Percentiles rank a stretch among this genome's conserved stretches.
Conservation (phyloP, 2,797 vertebrate genomes). For the Cossypha polioptera region DNA sequence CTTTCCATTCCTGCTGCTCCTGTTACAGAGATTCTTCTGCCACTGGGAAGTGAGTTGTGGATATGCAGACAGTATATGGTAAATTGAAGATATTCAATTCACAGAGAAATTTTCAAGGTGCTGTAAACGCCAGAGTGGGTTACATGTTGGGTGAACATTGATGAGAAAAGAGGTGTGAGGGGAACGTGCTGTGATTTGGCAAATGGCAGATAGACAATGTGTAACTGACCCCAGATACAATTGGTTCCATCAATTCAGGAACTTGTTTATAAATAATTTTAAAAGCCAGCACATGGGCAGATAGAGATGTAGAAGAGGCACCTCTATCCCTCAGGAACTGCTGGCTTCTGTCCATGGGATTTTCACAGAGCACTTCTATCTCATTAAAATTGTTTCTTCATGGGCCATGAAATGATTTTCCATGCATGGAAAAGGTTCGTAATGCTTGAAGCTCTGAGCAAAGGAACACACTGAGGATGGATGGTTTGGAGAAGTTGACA, state of each 20-base stretch:
- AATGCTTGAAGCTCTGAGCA: background rate
- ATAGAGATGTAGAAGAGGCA: background rate
- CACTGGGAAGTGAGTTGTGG: background rate
- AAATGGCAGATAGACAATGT: background rate
- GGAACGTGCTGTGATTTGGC: background rate
- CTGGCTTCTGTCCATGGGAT: conserved; percentile 11
- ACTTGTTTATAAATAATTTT: conserved; percentile 5
- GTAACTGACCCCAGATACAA: background rate
- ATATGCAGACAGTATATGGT: background rate
- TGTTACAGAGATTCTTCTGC: background rate
- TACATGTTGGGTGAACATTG: background rate
- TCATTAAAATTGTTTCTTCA: conserved; percentile 29
- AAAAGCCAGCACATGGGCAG: background rate
- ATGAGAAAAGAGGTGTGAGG: background rate
- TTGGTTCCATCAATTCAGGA: background rate
- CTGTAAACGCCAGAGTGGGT: background rate
- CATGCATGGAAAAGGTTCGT: background rate
- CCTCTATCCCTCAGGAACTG: background rate
- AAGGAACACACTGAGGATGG: background rate
- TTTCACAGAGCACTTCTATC: conserved; percentile 43
- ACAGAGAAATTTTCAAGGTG: background rate
- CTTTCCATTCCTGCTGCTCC: background rate
- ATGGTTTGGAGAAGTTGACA: background rate
- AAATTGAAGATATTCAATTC: background rate
- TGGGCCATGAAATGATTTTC: conserved; percentile 31